phyloP scores from a whole-genome alignment of 2,113 vertebrate species.

The Bubo bubo region DNA sequence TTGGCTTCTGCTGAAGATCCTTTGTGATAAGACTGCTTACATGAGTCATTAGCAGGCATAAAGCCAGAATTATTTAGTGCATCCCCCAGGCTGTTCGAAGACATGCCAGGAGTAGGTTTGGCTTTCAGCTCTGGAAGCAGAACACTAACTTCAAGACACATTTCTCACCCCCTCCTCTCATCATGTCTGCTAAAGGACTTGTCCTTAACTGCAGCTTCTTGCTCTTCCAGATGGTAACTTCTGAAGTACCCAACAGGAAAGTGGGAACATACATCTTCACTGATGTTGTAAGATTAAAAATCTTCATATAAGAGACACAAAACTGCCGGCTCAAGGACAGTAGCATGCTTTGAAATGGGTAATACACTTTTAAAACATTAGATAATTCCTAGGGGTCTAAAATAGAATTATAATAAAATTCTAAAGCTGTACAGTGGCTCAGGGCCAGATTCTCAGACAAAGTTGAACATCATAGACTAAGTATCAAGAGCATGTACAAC shows the following conservation, averaged over 20 bases:
- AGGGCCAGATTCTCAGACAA: not conserved
- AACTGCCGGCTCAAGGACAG: not conserved
- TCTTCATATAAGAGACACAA: not conserved
- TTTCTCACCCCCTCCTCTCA: not conserved
- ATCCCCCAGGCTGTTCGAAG: not conserved
- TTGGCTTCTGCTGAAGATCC: not conserved
- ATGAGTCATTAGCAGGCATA: not conserved
- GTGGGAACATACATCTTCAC: not conserved
- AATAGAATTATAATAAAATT: not conserved
- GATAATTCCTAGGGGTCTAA: not conserved
- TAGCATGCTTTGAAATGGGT: not conserved
- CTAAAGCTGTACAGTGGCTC: not conserved
- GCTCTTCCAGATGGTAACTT: not conserved
- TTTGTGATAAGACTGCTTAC: not conserved
- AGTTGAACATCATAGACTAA: not conserved
- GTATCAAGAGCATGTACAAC: not conserved
- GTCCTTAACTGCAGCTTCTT: not conserved
- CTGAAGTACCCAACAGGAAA: not conserved
- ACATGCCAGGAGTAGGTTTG: not conserved
- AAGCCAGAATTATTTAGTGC: not conserved
- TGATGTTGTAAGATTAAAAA: not conserved
- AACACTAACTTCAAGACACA: not conserved
- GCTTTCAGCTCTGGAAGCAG: conserved; percentile 9
- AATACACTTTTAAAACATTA: not conserved
- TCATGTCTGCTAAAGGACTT: not conserved